A percentile compares a stretch with the other conserved stretches of the same genome.
phyloP scores from a whole-genome alignment of 2,888 invertebrate genomes.

The Smittia aterrima region DNA sequence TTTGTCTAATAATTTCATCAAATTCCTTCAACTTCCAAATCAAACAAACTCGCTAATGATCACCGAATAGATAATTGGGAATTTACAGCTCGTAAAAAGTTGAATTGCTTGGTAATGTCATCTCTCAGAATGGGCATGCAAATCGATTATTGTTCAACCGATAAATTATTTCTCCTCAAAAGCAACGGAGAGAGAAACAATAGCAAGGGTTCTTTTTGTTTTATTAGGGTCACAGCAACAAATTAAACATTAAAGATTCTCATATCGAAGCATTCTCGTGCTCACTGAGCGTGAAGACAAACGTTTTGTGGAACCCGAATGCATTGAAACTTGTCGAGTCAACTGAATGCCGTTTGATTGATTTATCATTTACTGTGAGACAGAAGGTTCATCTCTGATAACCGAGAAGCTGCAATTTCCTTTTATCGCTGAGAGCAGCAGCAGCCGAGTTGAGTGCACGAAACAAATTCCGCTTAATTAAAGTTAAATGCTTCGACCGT shows the following conservation, averaged over 20 bases:
- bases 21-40: not conserved
- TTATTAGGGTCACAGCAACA: not conserved
- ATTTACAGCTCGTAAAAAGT: constrained; percentile 31
- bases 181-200: not conserved
- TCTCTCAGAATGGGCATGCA: constrained; percentile 36
- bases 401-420: no score
- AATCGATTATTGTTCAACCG: constrained; percentile 38
- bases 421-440: no score
- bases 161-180: constrained; percentile 30
- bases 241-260: not conserved
- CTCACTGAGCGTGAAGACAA: not conserved
- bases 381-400: no score
- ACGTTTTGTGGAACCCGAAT: not conserved
- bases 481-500: no score
- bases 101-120: constrained; percentile 31
- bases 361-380: no score
- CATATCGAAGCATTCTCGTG: not conserved
- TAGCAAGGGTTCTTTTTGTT: not conserved
- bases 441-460: no score
- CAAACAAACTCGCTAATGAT: not conserved
- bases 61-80: constrained; percentile 29
- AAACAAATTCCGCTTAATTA: no score
- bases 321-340: no score
- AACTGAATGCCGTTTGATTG: no score
- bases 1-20: constrained; percentile 29